These are phyloP conservation scores for Diloba caeruleocephala DNA, from an alignment of 2,888 invertebrate genomes.

Conservation along the genomic window DNA sequence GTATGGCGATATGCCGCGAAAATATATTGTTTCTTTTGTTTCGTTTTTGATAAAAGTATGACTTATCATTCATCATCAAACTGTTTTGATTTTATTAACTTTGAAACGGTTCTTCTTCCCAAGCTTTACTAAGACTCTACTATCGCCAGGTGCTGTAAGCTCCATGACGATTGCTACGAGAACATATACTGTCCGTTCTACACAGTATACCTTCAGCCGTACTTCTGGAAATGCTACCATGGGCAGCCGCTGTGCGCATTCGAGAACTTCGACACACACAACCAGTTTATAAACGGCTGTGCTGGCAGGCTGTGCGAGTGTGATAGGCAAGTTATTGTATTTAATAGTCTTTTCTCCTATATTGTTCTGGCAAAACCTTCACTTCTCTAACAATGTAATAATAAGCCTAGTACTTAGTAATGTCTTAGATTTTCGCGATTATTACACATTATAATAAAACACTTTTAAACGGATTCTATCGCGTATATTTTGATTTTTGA, in stretches of 20 bases:
- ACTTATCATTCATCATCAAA: neutral
- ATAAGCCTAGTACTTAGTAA: no score
- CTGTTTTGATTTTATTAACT: no score
- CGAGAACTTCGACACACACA: constrained; percentile 74
- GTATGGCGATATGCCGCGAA: no score
- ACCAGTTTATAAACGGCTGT: constrained; percentile 89
- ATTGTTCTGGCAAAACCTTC: no score
- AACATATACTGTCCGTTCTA: constrained; percentile 93
- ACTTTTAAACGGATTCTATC: no score
- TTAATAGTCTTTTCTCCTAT: neutral
- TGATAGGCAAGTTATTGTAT: constrained; percentile 85
- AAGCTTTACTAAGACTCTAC: neutral
- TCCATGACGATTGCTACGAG: constrained; percentile 96
- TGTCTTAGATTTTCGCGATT: no score
- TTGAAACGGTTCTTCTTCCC: neutral
- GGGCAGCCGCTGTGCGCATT: constrained; percentile 94
- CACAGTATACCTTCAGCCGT: constrained; percentile 95
- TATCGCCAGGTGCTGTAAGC: constrained; percentile 92
- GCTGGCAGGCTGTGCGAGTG: constrained; percentile 95
- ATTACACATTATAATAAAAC: no score
- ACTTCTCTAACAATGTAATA: no score
- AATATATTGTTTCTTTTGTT: no score
- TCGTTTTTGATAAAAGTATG: no score
- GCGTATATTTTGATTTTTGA: no score
- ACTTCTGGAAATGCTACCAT: constrained; percentile 95